Evolutionary conservation across 2,797 vertebrate species (phyloP), one percentile per base, ranked within the genome.

Genomic region (Pelochelys cantorii): DNA sequence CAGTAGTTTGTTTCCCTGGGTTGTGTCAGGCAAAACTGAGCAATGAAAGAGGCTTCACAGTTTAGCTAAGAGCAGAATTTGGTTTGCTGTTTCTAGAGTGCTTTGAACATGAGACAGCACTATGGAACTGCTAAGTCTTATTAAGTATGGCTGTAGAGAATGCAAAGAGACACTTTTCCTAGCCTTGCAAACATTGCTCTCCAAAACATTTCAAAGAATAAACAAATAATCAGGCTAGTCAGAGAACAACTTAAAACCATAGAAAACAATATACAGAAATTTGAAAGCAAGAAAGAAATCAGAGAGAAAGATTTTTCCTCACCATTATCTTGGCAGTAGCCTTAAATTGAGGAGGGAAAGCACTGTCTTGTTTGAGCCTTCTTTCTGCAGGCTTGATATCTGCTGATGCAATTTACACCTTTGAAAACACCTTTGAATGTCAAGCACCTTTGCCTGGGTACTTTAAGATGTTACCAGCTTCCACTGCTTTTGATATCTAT

Each of bases 21-120:
- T 78, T 92, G 87, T 91, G 91, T 94, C 95, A 95, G 83, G 90
- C 48, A 93, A 96, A 96, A 86, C 89, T 54, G 12, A 82, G 79
- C 93, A 92, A 94, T 65, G 86, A 95, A 87, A 5, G 25, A 65
- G 89, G 91, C 6, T 37, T 37, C 78, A 85, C 60, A 90, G 88
- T 93, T 94, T 88, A 96, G 91, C 91, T 86, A 91, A 93, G 94
- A 95, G 85, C 74, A 93, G 78, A 86, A 88, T 88, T 93, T 95
- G 92, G 95, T 95, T 95, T 94, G 92, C 94, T 94, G 94, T 93
- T 95, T 91, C 88, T 93, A 4, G 74, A 95, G 90, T 85, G 89
- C 83, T 94, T 81, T 54, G 65, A 97, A 96, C 95, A 95, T 74
- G 87, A 95, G 94, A 96, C 87, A 14, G 83, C 93, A 92, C 95